Base-by-base conservation (phyloP, 2,888 invertebrate species). In the Calliopum simillimum region DNA sequence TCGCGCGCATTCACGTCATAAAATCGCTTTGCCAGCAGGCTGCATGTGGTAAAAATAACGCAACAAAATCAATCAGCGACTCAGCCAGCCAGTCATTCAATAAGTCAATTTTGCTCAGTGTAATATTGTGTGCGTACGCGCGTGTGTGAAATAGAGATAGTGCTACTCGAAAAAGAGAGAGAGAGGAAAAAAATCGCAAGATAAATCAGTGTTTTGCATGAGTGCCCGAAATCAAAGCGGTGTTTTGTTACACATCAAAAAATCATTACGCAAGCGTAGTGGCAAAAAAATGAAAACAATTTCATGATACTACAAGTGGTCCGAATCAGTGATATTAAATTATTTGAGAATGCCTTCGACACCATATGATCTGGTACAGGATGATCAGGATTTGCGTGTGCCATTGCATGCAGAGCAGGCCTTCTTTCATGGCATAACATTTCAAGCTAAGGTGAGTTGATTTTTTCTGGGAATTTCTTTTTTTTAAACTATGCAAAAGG, bases 321-420 rank as follows among this genome's bases (percentile, higher is more conserved):
- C 86, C 79, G 86, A 86, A 84, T 86, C 86, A 82, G 85, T 86
- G 82, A 82, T 86, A 83, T 80, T 85, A 78, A 86, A 85, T 81
- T 85, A 84, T 80, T 81, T 85, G 76, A 92, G 90, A 87, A 95
- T 95, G 94, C 94, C 94, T 85, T 93, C 94, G 82, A 94, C 93
- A 87, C 88, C 89, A 79, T 98, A 98, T 89, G 95, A 98, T 88
- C 90, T 97, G 87, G 98, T 99, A 82, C 94, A 95, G 80, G 98
- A 98, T 87, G 97, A 98, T 83, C 96, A 94, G 87, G 98, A 99
- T 87, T 93, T 95, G 74, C 90, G 97, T 84, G 96, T 98, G 83
- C 98, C 98, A n/a, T 88, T 98, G 77, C 97, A 98, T 87, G 94
- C 97, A 72, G 99, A 99, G 77, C 97, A 98, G 87, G 98, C 98